phyloP scores from a whole-genome alignment of 2,888 invertebrate genomes.

The Drosophila subsilvestris region DNA sequence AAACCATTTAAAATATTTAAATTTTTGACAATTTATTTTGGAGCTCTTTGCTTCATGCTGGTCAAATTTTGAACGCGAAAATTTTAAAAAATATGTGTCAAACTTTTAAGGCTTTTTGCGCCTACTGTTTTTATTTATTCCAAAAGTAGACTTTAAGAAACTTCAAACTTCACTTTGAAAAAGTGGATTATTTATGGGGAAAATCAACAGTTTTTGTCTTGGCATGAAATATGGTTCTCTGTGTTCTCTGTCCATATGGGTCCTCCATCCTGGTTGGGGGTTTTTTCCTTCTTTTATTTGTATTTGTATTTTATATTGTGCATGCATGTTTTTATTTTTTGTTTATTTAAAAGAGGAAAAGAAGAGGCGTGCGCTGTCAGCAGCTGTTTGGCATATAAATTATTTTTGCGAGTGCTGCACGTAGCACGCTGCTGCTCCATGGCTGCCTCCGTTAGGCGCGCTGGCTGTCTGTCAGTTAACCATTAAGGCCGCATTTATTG shows the following conservation, averaged over 20 bases:
- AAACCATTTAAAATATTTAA: no score
- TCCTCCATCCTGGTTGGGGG: slow-evolving; percentile 35
- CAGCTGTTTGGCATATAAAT: slow-evolving; percentile 63
- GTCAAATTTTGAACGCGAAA: no score
- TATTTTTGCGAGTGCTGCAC: slow-evolving; percentile 31
- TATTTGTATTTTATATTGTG: background rate
- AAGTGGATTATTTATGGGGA: slow-evolving; percentile 35
- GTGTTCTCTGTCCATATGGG: slow-evolving; percentile 11
- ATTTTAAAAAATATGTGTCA: no score
- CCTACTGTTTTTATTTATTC: background rate
- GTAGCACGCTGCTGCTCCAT: slow-evolving; percentile 37
- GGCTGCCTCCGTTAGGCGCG: slow-evolving; percentile 27
- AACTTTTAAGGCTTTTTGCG: no score
- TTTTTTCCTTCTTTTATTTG: slow-evolving; percentile 4
- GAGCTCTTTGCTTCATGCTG: no score
- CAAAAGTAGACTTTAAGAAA: slow-evolving; percentile 2
- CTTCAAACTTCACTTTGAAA: slow-evolving; percentile 6
- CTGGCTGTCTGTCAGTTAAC: slow-evolving; percentile 32
- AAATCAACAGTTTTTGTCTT: slow-evolving; percentile 35
- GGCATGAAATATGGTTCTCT: slow-evolving; percentile 34
- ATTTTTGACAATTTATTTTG: no score
- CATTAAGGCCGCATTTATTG: slow-evolving; percentile 51
- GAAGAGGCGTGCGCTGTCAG: slow-evolving; percentile 25
- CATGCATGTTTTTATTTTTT: slow-evolving; percentile 4
- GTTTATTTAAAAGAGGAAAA: slow-evolving; percentile 19